Evolutionary conservation across 2,113 vertebrate genomes (phyloP).

Genomic region (Siniperca knerii): DNA sequence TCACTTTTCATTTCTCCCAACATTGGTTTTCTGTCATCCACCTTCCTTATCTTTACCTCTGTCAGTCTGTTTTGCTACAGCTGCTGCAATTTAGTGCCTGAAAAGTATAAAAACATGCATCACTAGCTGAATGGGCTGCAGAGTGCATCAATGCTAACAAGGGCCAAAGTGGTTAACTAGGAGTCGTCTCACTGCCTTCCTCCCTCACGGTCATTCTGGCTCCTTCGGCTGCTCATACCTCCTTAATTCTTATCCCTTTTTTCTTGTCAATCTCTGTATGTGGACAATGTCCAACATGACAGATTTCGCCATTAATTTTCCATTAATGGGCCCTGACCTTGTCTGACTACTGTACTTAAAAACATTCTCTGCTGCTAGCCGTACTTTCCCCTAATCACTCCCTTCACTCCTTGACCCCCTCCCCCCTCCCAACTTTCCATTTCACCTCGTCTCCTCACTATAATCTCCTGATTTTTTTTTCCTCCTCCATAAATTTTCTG

Average conservation of each 20-base stretch:
- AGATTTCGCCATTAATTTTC: slow-evolving; percentile 63
- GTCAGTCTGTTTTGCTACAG: slow-evolving; percentile 33
- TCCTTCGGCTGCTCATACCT: slow-evolving; percentile 41
- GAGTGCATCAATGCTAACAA: slow-evolving; percentile 81
- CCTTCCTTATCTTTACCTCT: slow-evolving; percentile 26
- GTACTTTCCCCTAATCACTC: slow-evolving; percentile 49
- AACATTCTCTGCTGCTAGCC: slow-evolving; percentile 56
- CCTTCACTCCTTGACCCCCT: slow-evolving; percentile 46
- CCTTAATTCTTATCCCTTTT: slow-evolving; percentile 37
- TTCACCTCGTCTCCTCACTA: slow-evolving; percentile 57
- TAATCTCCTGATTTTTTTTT: slow-evolving; percentile 51
- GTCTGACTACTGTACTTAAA: slow-evolving; percentile 69
- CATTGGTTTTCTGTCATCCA: slow-evolving; percentile 41
- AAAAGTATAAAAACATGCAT: slow-evolving; percentile 70
- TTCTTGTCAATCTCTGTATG: slow-evolving; percentile 47
- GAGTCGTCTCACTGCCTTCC: slow-evolving; percentile 49
- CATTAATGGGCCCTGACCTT: slow-evolving; percentile 75
- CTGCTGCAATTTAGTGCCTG: slow-evolving; percentile 48
- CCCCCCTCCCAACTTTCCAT: slow-evolving; percentile 57
- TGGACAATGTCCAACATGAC: slow-evolving; percentile 44
- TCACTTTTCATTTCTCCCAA: slow-evolving; percentile 31
- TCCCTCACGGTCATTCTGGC: slow-evolving; percentile 13
- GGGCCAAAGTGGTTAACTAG: slow-evolving; percentile 84
- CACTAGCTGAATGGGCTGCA: slow-evolving; percentile 71
- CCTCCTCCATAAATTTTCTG: slow-evolving; percentile 67